phyloP scores from a whole-genome alignment of 2,797 vertebrate species.

The Varecia variegata region DNA sequence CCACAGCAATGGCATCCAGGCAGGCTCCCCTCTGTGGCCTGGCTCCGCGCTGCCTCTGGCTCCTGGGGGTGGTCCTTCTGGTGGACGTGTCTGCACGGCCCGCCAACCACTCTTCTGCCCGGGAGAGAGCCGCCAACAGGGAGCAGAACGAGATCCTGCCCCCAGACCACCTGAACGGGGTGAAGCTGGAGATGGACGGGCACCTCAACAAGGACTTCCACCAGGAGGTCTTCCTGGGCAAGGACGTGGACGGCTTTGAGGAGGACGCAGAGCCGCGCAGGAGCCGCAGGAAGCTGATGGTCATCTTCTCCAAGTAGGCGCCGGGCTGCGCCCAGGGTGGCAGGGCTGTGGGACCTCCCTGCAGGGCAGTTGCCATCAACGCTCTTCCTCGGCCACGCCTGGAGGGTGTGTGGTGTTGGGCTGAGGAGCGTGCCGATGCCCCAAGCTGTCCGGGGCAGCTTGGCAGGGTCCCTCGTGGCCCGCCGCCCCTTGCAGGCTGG shows the following conservation, averaged over 20 bases:
- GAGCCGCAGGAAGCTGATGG: constrained; percentile 94
- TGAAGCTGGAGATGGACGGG: constrained; percentile 96
- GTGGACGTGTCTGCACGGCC: constrained; percentile 88
- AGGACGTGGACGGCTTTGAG: constrained; percentile 94
- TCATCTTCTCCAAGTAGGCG: constrained; percentile 95
- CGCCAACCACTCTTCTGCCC: constrained; percentile 91
- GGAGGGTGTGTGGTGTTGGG: background rate
- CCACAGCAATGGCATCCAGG: constrained; percentile 8
- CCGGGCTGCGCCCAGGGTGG: rapidly evolving
- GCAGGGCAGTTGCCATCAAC: background rate
- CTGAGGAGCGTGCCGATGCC: too few species aligned
- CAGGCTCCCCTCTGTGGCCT: constrained; percentile 79
- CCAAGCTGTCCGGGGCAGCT: background rate
- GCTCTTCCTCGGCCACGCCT: background rate
- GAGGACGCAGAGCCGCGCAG: constrained; percentile 93
- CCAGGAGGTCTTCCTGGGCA: constrained; percentile 97
- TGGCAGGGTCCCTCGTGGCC: background rate
- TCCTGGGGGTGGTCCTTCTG: constrained; percentile 83
- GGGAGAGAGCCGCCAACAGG: constrained; percentile 85
- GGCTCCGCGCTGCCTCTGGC: constrained; percentile 82
- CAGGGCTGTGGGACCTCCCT: rapidly evolving
- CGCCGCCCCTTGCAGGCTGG: background rate
- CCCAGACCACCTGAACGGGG: constrained; percentile 94
- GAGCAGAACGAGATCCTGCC: constrained; percentile 95
- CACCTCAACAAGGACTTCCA: constrained; percentile 97